Evolutionary conservation across 2,888 invertebrate species (phyloP).

Genomic region (Metacarcinus magister): DNA sequence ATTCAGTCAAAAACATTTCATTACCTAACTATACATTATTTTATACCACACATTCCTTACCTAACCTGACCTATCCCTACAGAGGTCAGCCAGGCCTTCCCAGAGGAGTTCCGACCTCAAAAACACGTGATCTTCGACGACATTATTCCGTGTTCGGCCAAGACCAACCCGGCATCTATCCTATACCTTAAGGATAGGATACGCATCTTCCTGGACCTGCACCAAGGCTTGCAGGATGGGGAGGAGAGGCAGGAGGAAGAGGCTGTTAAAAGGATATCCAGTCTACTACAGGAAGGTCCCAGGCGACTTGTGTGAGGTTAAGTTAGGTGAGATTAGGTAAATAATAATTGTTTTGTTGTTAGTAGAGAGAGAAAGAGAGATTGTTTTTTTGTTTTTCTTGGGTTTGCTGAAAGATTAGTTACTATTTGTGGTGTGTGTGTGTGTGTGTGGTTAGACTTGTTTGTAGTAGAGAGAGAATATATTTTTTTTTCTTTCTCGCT

Average conservation of each 20-base stretch:
- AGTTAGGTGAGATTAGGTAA: not conserved
- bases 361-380: too few species aligned
- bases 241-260: not conserved
- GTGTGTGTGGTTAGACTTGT: too few species aligned
- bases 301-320: not conserved
- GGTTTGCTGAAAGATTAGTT: too few species aligned
- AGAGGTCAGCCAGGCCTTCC: slow-evolving; percentile 67
- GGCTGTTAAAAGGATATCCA: not conserved
- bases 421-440: too few species aligned
- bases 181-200: slow-evolving; percentile 56
- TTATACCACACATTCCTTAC: too few species aligned
- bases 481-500: too few species aligned
- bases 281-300: not conserved
- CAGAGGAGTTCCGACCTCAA: slow-evolving; percentile 72
- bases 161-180: slow-evolving; percentile 62
- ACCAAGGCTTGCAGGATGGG: slow-evolving; percentile 54
- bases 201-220: slow-evolving; percentile 69
- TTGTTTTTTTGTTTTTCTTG: too few species aligned
- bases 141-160: slow-evolving; percentile 67
- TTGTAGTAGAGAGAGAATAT: too few species aligned
- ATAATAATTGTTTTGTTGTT: not conserved
- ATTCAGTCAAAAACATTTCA: too few species aligned
- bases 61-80: not conserved
- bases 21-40: too few species aligned
- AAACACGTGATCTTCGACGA: slow-evolving; percentile 68